These are phyloP conservation scores for Nannobrachium achirus DNA, from an alignment of 2,113 vertebrate species.

Conservation along the genomic window DNA sequence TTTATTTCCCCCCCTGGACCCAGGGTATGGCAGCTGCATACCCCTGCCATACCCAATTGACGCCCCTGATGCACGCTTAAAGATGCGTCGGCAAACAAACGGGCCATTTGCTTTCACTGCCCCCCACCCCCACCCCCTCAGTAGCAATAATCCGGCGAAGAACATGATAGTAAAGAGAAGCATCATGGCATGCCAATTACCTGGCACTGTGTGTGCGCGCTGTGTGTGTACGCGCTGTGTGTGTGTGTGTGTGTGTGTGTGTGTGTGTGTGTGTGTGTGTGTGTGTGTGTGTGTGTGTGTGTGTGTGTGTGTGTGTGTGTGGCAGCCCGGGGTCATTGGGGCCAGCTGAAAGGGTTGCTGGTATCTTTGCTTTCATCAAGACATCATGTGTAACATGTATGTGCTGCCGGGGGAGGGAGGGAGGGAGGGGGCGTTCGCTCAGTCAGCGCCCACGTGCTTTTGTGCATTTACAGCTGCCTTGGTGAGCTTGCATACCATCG, in stretches of 20 bases:
- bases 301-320: background rate
- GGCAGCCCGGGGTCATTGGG: background rate
- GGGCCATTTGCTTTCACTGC: slow-evolving; percentile 38
- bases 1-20: no score
- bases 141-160: slow-evolving; percentile 39
- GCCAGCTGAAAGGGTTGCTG: slow-evolving; percentile 5
- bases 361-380: background rate
- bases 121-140: slow-evolving; percentile 17
- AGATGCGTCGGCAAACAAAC: slow-evolving; percentile 44
- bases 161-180: slow-evolving; percentile 27
- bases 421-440: background rate
- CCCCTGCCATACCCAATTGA: no score
- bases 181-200: slow-evolving; percentile 43
- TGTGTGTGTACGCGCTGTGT: background rate
- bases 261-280: slow-evolving; percentile 6
- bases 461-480: slow-evolving; percentile 3
- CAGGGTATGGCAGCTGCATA: no score
- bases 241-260: background rate
- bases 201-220: background rate
- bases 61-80: no score
- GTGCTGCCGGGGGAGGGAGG: background rate
- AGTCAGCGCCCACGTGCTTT: background rate
- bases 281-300: slow-evolving; percentile 9
- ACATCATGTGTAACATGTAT: slow-evolving; percentile 1
- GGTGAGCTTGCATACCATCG: background rate